Evolutionary conservation across 2,888 invertebrate genomes (phyloP), one percentile per base, ranked within the genome.

Genomic region (Nineta flava): DNA sequence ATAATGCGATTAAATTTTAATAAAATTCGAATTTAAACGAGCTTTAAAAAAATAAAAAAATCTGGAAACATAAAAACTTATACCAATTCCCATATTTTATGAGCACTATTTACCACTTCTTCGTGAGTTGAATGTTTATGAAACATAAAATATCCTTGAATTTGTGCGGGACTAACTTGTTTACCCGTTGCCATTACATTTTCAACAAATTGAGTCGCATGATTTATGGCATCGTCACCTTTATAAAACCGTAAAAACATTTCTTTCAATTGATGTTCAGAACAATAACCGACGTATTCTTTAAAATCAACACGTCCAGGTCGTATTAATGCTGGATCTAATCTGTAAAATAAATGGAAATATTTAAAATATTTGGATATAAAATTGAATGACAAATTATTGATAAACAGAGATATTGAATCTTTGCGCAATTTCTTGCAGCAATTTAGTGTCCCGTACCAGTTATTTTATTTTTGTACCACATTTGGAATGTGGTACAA

Each of bases 131-230:
- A 74, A 55, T 75, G 71, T 67, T 97, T 96, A 64, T 91, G 79
- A 60, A 87, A 81, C 86, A 97, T 87, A 64, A 97, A 96, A 64
- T 84, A 90, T 7, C 95, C 95, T 71, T 97, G 96, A 50, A 97
- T 78, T 66, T 91, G 87, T 2, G 97, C 97, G 2, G 95, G 90
- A 67, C 93, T 94, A 1, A 92, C 81, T 10, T 74, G 65, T 56
- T 73, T 79, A 0, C 74, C 71, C 51, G 70, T 66, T 6, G 74
- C 69, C 45, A 74, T 59, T 0, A 85, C 77, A 50, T 76, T 73
- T 41, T 75, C 66, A 0, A 86, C 80, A 68, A 95, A 94, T 50
- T 71, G 62, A 55, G 65, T 68, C 0, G 86, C 77, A 46, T 73
- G 65, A 12, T 65, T 65, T 0, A 66, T 59, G 1, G 75, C 69